Conservation (phyloP, 2,888 invertebrate species). For the Mechanitis mazaeus region DNA sequence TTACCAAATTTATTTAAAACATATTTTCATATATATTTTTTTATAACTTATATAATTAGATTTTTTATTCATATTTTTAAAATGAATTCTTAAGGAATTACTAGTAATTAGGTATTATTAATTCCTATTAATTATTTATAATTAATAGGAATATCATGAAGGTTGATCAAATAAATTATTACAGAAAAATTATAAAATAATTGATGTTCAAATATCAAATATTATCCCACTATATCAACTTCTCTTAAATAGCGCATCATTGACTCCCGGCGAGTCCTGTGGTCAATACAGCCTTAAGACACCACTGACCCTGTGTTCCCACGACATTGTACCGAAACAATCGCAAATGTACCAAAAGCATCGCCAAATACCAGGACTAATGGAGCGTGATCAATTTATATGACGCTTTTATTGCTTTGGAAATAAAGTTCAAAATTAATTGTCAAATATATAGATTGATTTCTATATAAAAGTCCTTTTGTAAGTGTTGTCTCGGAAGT, state of each 20-base stretch:
- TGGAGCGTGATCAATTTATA: conserved; percentile 11
- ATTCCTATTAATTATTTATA: too few species aligned
- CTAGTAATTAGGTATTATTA: too few species aligned
- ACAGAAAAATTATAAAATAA: too few species aligned
- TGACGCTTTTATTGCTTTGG: conserved; percentile 18
- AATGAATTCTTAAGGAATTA: too few species aligned
- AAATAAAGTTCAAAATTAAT: conserved; percentile 21
- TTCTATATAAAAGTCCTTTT: conserved; percentile 26
- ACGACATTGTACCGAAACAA: conserved; percentile 59
- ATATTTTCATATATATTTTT: too few species aligned
- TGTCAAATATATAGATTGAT: conserved; percentile 18
- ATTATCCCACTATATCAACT: conserved; percentile 16
- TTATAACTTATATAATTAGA: too few species aligned
- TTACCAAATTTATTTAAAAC: too few species aligned
- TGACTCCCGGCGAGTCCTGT: conserved; percentile 55
- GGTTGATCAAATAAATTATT: too few species aligned
- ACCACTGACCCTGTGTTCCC: conserved; percentile 51
- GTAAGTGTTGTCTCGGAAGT: conserved; percentile 37
- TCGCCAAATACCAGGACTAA: conserved; percentile 35
- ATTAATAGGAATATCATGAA: too few species aligned
- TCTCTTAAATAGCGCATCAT: conserved; percentile 63
- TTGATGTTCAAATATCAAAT: conserved; percentile 39
- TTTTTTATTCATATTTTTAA: too few species aligned
- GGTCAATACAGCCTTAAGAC: conserved; percentile 58
- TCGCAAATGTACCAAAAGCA: conserved; percentile 55